Evolutionary conservation across 2,888 invertebrate genomes (phyloP).

Genomic region (Melanophora roralis): DNA sequence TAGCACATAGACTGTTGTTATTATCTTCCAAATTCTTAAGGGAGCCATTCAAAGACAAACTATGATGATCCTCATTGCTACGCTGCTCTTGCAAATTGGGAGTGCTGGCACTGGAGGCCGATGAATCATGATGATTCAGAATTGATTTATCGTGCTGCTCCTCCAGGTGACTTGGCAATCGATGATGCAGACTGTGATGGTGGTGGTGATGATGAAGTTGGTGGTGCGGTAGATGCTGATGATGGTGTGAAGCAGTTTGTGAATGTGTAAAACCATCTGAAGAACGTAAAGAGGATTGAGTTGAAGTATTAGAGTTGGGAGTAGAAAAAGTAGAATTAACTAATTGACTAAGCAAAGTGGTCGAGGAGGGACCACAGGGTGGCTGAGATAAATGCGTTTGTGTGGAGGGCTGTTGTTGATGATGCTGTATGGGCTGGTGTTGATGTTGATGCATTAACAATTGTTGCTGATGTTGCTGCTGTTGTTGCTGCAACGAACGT

Average conservation of each 20-base stretch:
- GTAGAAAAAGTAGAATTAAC: constrained; percentile 76
- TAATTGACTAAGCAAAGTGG: constrained; percentile 78
- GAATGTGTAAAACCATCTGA: constrained; percentile 68
- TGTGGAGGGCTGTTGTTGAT: constrained; percentile 42
- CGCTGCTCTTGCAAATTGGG: constrained; percentile 75
- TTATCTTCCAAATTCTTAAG: constrained; percentile 68
- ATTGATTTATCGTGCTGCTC: constrained; percentile 63
- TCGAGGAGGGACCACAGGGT: constrained; percentile 77
- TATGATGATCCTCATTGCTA: constrained; percentile 63
- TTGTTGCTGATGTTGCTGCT: constrained; percentile 49
- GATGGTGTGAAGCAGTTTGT: constrained; percentile 60
- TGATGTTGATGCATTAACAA: constrained; percentile 60
- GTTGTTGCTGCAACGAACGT: constrained; percentile 59
- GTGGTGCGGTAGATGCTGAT: constrained; percentile 54
- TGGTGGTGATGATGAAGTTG: constrained; percentile 54
- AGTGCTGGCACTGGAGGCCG: constrained; percentile 78
- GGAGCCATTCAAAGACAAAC: constrained; percentile 69
- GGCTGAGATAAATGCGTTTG: constrained; percentile 64
- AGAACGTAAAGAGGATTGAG: constrained; percentile 70
- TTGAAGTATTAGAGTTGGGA: constrained; percentile 61
- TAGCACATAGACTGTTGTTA: constrained; percentile 71
- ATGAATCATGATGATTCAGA: constrained; percentile 72
- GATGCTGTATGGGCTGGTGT: constrained; percentile 45
- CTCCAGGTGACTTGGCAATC: constrained; percentile 57
- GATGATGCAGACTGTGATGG: constrained; percentile 51